These are phyloP conservation scores for Zaprionus inermis DNA, from an alignment of 1,140 invertebrate genomes.

Conservation along the genomic window DNA sequence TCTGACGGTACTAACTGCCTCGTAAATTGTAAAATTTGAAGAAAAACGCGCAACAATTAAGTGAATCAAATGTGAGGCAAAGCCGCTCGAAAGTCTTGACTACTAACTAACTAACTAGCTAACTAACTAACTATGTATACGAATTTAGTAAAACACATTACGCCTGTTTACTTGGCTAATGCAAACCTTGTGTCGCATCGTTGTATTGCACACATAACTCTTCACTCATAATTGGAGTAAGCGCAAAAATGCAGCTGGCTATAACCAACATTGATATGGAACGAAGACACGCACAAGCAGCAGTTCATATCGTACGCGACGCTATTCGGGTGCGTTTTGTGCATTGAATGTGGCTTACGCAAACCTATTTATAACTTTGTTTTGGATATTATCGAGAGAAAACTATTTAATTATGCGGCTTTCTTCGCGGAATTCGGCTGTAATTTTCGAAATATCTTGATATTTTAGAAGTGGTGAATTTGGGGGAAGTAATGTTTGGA, in stretches of 20 bases:
- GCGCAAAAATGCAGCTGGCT: background rate
- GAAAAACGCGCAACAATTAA: slow-evolving; percentile 35
- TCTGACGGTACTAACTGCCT: slow-evolving; percentile 11
- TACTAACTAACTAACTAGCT: too few relatives aligned
- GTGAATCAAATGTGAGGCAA: slow-evolving; percentile 21
- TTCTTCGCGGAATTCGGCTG: background rate
- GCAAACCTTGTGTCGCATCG: slow-evolving; percentile 1
- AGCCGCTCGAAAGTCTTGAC: background rate
- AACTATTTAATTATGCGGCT: background rate
- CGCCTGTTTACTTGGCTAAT: slow-evolving; percentile 9
- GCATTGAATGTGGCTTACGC: background rate
- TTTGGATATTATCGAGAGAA: background rate
- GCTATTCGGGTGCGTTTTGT: background rate
- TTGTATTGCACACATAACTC: background rate
- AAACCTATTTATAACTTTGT: background rate
- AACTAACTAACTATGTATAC: too few relatives aligned
- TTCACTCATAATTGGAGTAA: background rate
- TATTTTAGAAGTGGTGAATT: background rate
- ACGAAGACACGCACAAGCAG: background rate
- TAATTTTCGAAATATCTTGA: background rate
- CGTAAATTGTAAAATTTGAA: slow-evolving; percentile 28
- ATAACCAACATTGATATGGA: background rate
- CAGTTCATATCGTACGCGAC: background rate
- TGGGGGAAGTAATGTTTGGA: too few relatives aligned
- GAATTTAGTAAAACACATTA: slow-evolving; percentile 22